Percentiles rank a stretch among this genome's conserved stretches.
phyloP scores from a whole-genome alignment of 1,140 invertebrate genomes.

The Ladona fulva region DNA sequence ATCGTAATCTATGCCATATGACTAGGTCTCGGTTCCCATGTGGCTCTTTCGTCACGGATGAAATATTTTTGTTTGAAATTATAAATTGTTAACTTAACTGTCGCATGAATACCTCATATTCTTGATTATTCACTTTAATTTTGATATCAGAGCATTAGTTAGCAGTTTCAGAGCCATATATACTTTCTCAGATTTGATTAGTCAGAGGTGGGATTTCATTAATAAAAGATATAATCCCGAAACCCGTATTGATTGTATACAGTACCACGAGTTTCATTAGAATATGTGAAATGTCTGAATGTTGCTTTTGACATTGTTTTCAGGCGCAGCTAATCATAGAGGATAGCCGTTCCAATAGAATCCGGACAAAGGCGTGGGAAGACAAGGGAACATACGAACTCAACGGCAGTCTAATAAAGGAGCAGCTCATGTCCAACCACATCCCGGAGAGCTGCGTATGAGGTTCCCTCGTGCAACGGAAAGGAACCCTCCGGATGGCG shows the following conservation, averaged over 20 bases:
- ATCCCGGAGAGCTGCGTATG: conserved; percentile 67
- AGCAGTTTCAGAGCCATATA: background rate
- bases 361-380: conserved; percentile 18
- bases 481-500: no score
- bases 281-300: background rate
- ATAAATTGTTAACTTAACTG: no score
- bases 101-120: no score
- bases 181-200: background rate
- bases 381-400: conserved; percentile 30
- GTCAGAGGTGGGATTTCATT: background rate
- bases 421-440: conserved; percentile 60
- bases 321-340: background rate
- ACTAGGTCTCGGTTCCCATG: no score
- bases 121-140: background rate
- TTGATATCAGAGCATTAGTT: background rate
- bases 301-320: background rate
- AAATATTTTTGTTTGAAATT: no score
- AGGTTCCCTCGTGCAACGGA: conserved; percentile 20
- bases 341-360: background rate
- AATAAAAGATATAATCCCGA: background rate
- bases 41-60: no score
- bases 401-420: conserved; percentile 62
- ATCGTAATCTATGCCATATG: no score
- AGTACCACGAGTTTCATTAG: background rate
- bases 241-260: background rate